Base-by-base conservation (phyloP, 1,140 invertebrate genomes). In the Trypoxylus dichotomus region DNA sequence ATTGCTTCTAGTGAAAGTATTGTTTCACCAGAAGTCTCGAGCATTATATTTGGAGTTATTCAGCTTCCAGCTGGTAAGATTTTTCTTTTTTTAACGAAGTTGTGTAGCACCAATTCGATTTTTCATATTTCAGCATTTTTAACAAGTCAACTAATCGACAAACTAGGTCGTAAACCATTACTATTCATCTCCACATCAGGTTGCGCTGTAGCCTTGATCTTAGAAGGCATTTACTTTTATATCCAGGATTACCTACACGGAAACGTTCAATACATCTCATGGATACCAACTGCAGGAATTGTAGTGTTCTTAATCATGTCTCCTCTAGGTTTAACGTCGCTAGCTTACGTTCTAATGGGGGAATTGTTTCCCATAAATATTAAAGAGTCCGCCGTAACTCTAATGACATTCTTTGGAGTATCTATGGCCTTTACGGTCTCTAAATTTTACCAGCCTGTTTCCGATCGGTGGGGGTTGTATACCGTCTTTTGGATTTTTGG, bases 311-410 rank as follows among this genome's bases (percentile, higher is more conserved):
- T 93, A 77, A 85, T 93, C 1, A 90, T 89, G 47, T 94, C 91
- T 83, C 89, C 89, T 43, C 85, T 93, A 21, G 93, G 93, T 2
- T 85, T 93, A 77, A 89, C 90, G n/a, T 90, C 92, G 0, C 89
- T 94, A n/a, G 92, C 93, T 0, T 91, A 90, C 85, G 90, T 92
- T 13, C 87, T 94, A 68, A 90, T 93, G 80, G 90, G 92, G 41
- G 93, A 95, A 86, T 87, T 94, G 80, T 94, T 94, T 84, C 91
- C 93, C 1, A 89, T 90, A 0, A 90, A 91, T 81, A 89, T 92
- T 11, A 91, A 92, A 82, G 88, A 91, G 54, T 86, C 90, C 74
- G 93, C 93, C 11, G 90, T 91, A 19, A 91, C 91, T 54, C 85
- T 93, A 58, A 89, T 90, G 1, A 91, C 93, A 29, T 87, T 91